Evolutionary conservation across 2,113 vertebrate genomes (phyloP).

Genomic region (Casuarius casuarius): DNA sequence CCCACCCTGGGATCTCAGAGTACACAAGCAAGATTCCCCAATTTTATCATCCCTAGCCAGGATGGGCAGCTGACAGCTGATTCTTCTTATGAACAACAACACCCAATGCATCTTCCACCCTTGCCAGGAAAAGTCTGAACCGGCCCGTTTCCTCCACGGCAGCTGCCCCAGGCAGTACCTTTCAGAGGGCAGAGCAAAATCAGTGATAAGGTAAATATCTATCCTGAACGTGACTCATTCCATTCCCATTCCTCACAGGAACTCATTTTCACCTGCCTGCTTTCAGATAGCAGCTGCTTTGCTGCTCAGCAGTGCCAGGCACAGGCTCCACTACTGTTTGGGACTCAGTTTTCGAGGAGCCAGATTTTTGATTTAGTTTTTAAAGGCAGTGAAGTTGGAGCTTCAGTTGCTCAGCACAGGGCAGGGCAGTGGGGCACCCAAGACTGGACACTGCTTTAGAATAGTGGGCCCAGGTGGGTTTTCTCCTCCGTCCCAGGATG

Average conservation of each 20-base stretch:
- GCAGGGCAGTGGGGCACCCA: not conserved
- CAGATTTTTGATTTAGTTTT: not conserved
- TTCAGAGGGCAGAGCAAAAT: not conserved
- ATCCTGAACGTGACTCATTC: not conserved
- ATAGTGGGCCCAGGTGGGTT: not conserved
- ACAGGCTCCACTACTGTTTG: not conserved
- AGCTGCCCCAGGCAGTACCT: not conserved
- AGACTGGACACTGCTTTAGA: not conserved
- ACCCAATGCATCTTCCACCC: not conserved
- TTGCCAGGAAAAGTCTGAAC: not conserved
- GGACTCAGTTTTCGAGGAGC: not conserved
- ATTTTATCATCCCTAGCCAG: not conserved
- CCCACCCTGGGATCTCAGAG: not conserved
- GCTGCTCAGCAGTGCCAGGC: not conserved
- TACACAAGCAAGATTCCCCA: not conserved
- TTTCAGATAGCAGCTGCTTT: not conserved
- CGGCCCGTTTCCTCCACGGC: not conserved
- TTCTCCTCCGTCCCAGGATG: not conserved
- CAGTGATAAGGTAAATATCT: not conserved
- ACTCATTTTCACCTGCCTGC: not conserved
- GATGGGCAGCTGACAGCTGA: not conserved
- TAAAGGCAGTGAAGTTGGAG: not conserved
- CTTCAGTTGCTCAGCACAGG: not conserved
- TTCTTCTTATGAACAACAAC: not conserved
- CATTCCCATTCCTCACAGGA: not conserved